A percentile compares a stretch with the other conserved stretches of the same genome.
Conservation (phyloP, 2,113 vertebrate species). For the Rhinoptilus africanus region DNA sequence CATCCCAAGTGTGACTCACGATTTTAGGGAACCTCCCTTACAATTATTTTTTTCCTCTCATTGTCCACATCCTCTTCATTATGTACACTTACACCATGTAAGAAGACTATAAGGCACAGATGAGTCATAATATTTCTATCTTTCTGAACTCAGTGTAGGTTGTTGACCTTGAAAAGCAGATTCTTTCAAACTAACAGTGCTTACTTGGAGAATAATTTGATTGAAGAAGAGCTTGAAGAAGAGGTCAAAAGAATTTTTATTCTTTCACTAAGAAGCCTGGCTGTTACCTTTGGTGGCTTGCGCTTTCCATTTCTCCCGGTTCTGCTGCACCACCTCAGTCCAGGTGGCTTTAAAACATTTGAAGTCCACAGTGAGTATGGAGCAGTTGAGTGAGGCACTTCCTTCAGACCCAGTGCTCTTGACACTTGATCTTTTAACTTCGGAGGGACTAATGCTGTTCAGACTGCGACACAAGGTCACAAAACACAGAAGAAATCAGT, state of each 20-base stretch:
- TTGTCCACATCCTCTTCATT: neutral
- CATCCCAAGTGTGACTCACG: neutral
- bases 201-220: neutral
- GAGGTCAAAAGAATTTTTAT: neutral
- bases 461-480: conserved; percentile 72
- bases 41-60: neutral
- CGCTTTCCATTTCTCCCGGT: conserved; percentile 92
- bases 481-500: neutral
- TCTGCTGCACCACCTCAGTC: conserved; percentile 91
- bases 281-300: conserved; percentile 91
- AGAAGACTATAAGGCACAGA: neutral
- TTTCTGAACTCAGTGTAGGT: neutral
- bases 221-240: neutral
- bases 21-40: neutral
- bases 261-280: neutral
- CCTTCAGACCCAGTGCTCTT: conserved; percentile 88
- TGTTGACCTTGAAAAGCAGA: neutral
- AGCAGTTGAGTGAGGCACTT: conserved; percentile 83
- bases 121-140: neutral
- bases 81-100: accelerated
- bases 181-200: neutral
- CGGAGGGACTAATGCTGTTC: conserved; percentile 86
- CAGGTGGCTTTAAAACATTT: conserved; percentile 92
- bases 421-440: conserved; percentile 84
- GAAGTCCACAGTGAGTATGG: conserved; percentile 89